A percentile compares a stretch with the other conserved stretches of the same genome.
Evolutionary conservation across 2,888 invertebrate species (phyloP).

Genomic region (Sphaeridia pumilis): DNA sequence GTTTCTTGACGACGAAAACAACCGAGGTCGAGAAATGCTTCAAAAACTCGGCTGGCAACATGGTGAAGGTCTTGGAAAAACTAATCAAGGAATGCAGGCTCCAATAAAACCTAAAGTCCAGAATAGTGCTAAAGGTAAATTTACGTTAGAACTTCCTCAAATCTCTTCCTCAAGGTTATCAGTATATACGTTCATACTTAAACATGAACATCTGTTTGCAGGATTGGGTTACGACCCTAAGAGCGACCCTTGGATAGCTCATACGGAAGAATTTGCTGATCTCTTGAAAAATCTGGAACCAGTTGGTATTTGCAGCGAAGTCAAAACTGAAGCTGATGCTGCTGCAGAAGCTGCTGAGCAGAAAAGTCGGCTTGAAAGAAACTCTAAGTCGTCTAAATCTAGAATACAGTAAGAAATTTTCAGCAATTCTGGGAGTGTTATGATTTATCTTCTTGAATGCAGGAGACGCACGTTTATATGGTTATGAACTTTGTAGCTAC

Average conservation of each 20-base stretch:
- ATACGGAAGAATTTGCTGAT: conserved; percentile 27
- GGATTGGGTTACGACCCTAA: conserved; percentile 30
- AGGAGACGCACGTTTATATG: not conserved
- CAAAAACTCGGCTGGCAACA: conserved; percentile 31
- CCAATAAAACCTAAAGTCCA: conserved; percentile 30
- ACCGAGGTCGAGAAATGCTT: conserved; percentile 25
- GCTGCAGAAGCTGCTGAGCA: not conserved
- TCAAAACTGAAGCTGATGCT: not conserved
- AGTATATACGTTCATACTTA: not conserved
- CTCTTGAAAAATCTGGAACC: conserved; percentile 14
- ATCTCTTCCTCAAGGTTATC: not conserved
- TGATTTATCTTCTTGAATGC: conserved; percentile 1
- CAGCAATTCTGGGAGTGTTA: not conserved
- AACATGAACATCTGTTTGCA: conserved; percentile 13
- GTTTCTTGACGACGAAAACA: conserved; percentile 28
- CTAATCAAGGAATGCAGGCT: conserved; percentile 26
- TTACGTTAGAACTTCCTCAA: not conserved
- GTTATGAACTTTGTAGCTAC: conserved; percentile 22
- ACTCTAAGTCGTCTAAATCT: conserved; percentile 24
- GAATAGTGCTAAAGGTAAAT: conserved; percentile 24
- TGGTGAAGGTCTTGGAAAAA: conserved; percentile 29
- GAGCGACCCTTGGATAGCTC: conserved; percentile 27
- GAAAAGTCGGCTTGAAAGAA: conserved; percentile 20
- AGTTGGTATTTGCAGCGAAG: not conserved
- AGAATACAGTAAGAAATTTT: conserved; percentile 29